Evolutionary conservation across 2,113 vertebrate species (phyloP).

Genomic region (Oryzias woworae): DNA sequence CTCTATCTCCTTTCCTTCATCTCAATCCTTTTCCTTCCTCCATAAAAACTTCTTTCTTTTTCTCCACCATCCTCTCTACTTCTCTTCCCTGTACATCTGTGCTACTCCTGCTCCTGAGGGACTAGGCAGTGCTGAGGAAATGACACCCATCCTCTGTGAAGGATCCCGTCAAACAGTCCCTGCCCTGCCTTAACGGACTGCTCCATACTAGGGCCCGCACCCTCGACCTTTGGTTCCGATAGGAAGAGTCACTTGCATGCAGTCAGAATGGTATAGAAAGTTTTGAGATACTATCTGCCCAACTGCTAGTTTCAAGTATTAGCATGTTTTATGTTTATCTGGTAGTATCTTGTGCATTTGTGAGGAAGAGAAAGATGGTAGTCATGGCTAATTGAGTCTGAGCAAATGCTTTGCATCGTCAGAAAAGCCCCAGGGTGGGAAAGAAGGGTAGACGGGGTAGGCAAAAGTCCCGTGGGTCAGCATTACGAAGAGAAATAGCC

Average conservation of each 20-base stretch:
- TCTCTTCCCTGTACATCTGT: constrained; percentile 41
- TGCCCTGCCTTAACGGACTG: constrained; percentile 26
- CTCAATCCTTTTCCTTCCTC: not conserved
- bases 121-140: constrained; percentile 73
- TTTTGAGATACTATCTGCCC: not conserved
- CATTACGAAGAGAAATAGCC: constrained; percentile 55
- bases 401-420: constrained; percentile 34
- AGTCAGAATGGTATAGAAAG: not conserved
- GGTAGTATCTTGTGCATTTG: constrained; percentile 10
- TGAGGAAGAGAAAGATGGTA: constrained; percentile 16
- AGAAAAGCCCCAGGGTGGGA: constrained; percentile 38
- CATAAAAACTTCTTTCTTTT: not conserved
- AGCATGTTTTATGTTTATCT: constrained; percentile 8
- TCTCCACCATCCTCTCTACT: not conserved
- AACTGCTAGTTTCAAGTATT: constrained; percentile 9
- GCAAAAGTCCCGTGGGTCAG: constrained; percentile 46
- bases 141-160: constrained; percentile 76
- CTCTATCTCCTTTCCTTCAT: not conserved
- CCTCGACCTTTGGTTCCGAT: constrained; percentile 36
- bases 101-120: constrained; percentile 40
- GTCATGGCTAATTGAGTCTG: constrained; percentile 15
- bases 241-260: constrained; percentile 8
- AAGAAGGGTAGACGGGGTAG: constrained; percentile 29
- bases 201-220: constrained; percentile 27
- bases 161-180: constrained; percentile 60